Evolutionary conservation across 2,797 vertebrate species (phyloP).

Genomic region (Iguana delicatissima): DNA sequence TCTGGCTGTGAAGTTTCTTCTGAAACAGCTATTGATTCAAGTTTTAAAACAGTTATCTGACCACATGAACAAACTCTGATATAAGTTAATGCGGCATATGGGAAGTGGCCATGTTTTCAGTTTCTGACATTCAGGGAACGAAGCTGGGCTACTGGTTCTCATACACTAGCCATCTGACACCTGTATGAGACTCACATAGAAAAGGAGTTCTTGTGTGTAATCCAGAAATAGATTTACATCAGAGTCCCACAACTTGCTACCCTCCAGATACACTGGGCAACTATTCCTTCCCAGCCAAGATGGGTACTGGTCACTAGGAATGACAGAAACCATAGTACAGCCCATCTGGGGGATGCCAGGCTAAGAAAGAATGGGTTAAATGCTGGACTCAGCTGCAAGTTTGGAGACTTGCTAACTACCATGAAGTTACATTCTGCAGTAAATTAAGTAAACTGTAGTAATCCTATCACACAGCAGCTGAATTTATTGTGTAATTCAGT

Average conservation of each 20-base stretch:
- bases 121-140: neutral
- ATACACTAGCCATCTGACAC: neutral
- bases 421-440: neutral
- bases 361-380: neutral
- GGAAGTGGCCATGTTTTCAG: neutral
- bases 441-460: too few relatives aligned
- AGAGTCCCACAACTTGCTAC: neutral
- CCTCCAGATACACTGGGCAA: neutral
- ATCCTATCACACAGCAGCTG: neutral
- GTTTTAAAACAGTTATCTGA: neutral
- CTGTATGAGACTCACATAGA: neutral
- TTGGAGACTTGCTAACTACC: neutral
- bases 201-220: neutral
- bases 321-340: neutral
- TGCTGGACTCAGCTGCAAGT: neutral
- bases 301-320: neutral
- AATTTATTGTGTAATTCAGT: neutral
- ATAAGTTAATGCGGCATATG: neutral
- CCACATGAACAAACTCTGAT: neutral
- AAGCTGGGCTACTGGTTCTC: neutral
- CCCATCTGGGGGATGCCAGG: neutral
- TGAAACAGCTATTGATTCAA: conserved; percentile 3
- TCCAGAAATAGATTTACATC: neutral
- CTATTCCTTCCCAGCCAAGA: neutral
- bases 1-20: neutral